Evolutionary conservation across 1,140 invertebrate genomes (phyloP), one percentile per base, ranked within the genome.

Genomic region (Drosophila virilis): DNA sequence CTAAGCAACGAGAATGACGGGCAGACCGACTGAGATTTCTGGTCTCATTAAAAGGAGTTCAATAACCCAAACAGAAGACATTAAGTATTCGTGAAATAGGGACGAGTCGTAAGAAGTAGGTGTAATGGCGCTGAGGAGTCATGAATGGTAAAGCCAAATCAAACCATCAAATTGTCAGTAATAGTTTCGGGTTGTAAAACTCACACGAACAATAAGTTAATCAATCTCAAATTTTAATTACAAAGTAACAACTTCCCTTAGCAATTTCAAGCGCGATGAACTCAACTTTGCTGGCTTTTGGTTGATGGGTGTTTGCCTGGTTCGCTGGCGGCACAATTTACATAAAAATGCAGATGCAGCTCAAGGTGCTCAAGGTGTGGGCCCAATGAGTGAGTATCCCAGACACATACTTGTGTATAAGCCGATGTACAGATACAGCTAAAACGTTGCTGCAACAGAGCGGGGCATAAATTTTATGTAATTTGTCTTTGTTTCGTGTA

Each of bases 401-500:
- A 78, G 80, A 66, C 65, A 70, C 55, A 40, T 32, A 40, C 54
- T 54, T 57, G 17, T 65, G 37, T 40, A 65, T 55, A 59, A 59
- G 74, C 52, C 67, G 61, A 76, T 50, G 22, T 45, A 45, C 38
- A 17, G 69, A 43, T 55, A 52, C 60, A 59, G 42, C 45, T 9
- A 17, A 9, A 17, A 17, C 45, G 50, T 54, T 55, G 66, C 32
- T 60, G 66, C 55, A 54, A 45, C 67, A 52, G 46, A 32, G 43
- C 60, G 42, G 60, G 51, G 61, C 52, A 57, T 82, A 90, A 90
- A 90, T 90, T 90, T 90, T 80, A 90, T 88, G 86, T 90, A 90
- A 90, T 90, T 90, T 90, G 86, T 90, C 86, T 90, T 90, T 88
- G 84, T 73, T 90, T 82, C 88, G 68, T 90, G 88, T 91, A 90